Conservation (phyloP, 2,797 vertebrate genomes). For the Ataeniobius toweri region DNA sequence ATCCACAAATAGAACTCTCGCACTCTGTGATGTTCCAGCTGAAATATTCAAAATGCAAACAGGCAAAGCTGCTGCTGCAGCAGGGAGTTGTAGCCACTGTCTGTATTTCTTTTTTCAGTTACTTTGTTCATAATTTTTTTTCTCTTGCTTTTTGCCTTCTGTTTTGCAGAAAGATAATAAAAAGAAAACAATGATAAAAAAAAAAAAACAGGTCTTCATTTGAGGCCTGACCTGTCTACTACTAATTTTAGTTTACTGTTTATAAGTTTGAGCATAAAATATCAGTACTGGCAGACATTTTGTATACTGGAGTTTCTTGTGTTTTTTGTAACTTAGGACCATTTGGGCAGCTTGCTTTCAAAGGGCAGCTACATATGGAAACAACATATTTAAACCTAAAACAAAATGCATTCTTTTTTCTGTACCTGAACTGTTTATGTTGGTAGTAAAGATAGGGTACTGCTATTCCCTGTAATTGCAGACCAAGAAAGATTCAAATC, state of each 20-base stretch:
- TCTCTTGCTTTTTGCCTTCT: slow-evolving; percentile 13
- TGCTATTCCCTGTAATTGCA: not conserved
- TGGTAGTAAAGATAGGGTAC: not conserved
- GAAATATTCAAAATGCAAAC: slow-evolving; percentile 54
- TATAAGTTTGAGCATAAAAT: slow-evolving; percentile 12
- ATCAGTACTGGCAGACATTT: not conserved
- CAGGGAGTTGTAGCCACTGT: slow-evolving; percentile 25
- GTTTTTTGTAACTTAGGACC: slow-evolving; percentile 11
- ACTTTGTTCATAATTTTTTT: slow-evolving; percentile 16
- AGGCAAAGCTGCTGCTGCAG: slow-evolving; percentile 27
- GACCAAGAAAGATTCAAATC: not conserved
- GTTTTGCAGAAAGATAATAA: slow-evolving; percentile 23
- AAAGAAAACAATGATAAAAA: slow-evolving; percentile 12
- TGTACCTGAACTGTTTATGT: slow-evolving; percentile 49
- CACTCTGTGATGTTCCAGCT: slow-evolving; percentile 48
- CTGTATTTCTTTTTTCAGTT: slow-evolving; percentile 11
- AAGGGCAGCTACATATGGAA: slow-evolving; percentile 1
- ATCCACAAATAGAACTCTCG: slow-evolving; percentile 60
- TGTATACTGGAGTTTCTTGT: slow-evolving; percentile 1
- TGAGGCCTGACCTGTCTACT: slow-evolving; percentile 6
- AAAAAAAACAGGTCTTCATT: slow-evolving; percentile 14
- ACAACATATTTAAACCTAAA: slow-evolving; percentile 37
- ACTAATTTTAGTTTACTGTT: slow-evolving; percentile 6
- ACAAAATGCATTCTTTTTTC: slow-evolving; percentile 58
- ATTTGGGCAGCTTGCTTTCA: slow-evolving; percentile 18